Conservation (phyloP, 2,888 invertebrate genomes). For the Ellobium chinense region DNA sequence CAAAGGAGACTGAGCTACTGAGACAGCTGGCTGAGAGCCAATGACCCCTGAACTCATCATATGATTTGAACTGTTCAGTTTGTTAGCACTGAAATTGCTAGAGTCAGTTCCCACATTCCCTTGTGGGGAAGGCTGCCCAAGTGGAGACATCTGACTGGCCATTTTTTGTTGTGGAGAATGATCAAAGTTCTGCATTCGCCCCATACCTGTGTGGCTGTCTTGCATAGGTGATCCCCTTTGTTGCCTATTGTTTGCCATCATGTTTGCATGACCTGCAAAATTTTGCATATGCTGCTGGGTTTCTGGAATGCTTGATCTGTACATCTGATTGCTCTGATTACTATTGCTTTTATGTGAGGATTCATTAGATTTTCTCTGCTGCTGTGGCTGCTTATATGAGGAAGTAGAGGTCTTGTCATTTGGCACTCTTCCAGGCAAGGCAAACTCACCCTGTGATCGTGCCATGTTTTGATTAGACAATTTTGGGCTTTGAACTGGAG, state of each 20-base stretch:
- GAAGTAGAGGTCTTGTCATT: slow-evolving; percentile 25
- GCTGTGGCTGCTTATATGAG: slow-evolving; percentile 26
- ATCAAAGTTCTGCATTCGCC: slow-evolving; percentile 15
- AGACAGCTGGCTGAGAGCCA: neutral
- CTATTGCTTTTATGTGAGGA: neutral
- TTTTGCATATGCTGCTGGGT: slow-evolving; percentile 36
- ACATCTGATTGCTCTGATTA: slow-evolving; percentile 22
- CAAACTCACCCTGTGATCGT: slow-evolving; percentile 29
- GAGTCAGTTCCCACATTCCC: slow-evolving; percentile 3
- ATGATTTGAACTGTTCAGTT: slow-evolving; percentile 24
- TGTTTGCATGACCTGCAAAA: slow-evolving; percentile 5
- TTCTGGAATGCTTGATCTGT: slow-evolving; percentile 41
- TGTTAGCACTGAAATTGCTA: neutral
- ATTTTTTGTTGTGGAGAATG: slow-evolving; percentile 34
- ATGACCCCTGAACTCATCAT: slow-evolving; percentile 37
- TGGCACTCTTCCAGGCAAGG: slow-evolving; percentile 2
- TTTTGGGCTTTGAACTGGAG: slow-evolving; percentile 35
- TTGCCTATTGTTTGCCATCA: slow-evolving; percentile 41
- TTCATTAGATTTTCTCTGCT: slow-evolving; percentile 25
- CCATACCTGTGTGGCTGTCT: slow-evolving; percentile 26
- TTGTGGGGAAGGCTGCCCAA: slow-evolving; percentile 40
- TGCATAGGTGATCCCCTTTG: slow-evolving; percentile 49
- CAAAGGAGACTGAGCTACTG: slow-evolving; percentile 33
- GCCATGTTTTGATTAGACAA: slow-evolving; percentile 24
- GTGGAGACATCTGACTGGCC: slow-evolving; percentile 25